Percentiles rank a stretch among this genome's conserved stretches.
Evolutionary conservation across 2,113 vertebrate species (phyloP).

Genomic region (Atrichornis clamosus): DNA sequence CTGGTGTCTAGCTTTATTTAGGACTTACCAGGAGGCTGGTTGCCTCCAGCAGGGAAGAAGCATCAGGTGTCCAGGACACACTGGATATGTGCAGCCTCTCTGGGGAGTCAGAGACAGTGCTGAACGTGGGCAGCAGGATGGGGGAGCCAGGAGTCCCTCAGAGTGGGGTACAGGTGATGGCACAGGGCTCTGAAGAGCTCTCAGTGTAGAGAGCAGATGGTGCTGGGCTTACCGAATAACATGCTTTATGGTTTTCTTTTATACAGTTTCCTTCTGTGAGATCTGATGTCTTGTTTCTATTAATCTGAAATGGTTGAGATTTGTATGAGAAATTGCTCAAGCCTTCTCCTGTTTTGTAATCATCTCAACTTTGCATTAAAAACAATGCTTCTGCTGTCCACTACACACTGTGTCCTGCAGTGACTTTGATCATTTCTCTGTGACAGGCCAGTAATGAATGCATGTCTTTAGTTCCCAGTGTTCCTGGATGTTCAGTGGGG

Average conservation of each 20-base stretch:
- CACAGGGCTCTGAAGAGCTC: background rate
- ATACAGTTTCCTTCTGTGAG: background rate
- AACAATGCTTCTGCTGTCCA: background rate
- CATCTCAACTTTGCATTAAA: background rate
- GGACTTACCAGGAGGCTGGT: background rate
- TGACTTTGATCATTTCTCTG: accelerated
- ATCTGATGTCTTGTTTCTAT: background rate
- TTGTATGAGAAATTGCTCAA: background rate
- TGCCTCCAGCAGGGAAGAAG: background rate
- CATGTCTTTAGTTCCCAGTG: background rate
- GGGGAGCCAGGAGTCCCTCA: background rate
- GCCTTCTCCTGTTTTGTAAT: background rate
- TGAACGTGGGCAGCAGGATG: accelerated
- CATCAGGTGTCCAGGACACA: background rate
- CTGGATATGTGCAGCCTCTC: accelerated
- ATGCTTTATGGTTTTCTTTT: background rate
- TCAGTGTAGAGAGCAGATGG: accelerated
- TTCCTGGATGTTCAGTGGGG: background rate
- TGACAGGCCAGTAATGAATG: background rate
- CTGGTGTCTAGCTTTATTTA: background rate
- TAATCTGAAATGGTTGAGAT: background rate
- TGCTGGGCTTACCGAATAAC: background rate
- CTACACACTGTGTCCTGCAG: accelerated
- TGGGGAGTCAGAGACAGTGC: background rate
- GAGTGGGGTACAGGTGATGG: accelerated